phyloP scores from a whole-genome alignment of 2,888 invertebrate genomes.

The Caenorhabditis sp. region DNA sequence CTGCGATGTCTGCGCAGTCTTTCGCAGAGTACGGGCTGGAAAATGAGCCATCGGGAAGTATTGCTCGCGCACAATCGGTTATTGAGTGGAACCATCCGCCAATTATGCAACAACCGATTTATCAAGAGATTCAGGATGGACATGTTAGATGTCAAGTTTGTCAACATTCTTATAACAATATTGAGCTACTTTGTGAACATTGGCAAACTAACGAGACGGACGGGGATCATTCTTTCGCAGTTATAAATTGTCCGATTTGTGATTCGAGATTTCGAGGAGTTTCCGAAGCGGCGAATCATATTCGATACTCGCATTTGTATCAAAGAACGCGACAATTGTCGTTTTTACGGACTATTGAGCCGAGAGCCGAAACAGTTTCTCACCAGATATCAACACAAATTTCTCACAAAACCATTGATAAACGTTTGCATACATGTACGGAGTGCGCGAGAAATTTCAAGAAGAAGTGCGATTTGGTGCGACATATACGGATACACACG shows the following conservation, averaged over 20 bases:
- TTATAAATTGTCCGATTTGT: constrained; percentile 50
- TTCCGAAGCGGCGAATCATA: constrained; percentile 39
- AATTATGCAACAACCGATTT: background rate
- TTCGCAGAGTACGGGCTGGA: constrained; percentile 35
- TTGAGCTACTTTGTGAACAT: constrained; percentile 43
- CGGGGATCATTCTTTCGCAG: constrained; percentile 34
- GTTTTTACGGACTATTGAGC: background rate
- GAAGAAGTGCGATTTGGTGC: constrained; percentile 41
- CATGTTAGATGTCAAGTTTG: constrained; percentile 43
- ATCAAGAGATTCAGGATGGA: background rate
- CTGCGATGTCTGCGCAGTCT: constrained; percentile 40
- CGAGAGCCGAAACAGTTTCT: no score
- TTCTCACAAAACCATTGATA: no score
- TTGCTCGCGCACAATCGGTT: constrained; percentile 31
- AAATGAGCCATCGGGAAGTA: constrained; percentile 9
- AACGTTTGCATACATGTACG: constrained; percentile 18
- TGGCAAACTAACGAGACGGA: constrained; percentile 42
- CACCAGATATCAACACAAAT: no score
- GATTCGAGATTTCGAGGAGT: constrained; percentile 29
- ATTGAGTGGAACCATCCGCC: constrained; percentile 24
- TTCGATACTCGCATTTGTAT: constrained; percentile 21
- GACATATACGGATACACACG: constrained; percentile 51
- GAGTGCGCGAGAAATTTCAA: constrained; percentile 21
- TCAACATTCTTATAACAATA: constrained; percentile 38
- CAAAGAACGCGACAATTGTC: constrained; percentile 2